Evolutionary conservation across 2,888 invertebrate genomes (phyloP), one percentile per base, ranked within the genome.

Genomic region (Entomobrya proxima): DNA sequence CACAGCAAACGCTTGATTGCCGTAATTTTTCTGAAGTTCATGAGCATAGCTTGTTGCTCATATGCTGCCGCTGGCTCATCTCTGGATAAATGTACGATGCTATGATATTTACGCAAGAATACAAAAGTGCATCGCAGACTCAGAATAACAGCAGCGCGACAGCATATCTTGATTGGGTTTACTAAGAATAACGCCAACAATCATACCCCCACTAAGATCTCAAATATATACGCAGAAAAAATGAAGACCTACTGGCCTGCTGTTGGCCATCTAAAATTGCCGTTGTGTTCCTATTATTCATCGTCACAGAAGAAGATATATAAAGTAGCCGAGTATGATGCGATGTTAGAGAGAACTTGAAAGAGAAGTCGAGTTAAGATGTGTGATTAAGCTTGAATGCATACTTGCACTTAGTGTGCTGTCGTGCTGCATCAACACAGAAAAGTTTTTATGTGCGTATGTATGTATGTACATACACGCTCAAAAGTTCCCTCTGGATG

Each of bases 191-290:
- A 44, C 55, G 21, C 27, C 61, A 77, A 44, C 61, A 61, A 9
- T 37, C 58, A 69, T 40, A 5, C 27, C 52, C 52, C 52, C 44
- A 80, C 52, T 69, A 80, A 40, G 47, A 75, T 75, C 83, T 78
- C 50, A 27, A 69, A 67, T 67, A 69, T 77, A 67, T 64, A 74
- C 50, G 58, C 84, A 78, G 52, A 67, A 76, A 35, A n/a, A 75
- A 67, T 24, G 50, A 61, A 85, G 85, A 80, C 81, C 80, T 81
- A 86, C 76, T 86, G 86, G 86, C 86, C 86, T 76, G 85, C 72
- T 85, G 72, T 55, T 52, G 50, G 76, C 75, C 32, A 78, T 55
- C 72, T 77, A 35, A 75, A 72, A 58, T 80, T 72, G 80, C 80
- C 80, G 72, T 80, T 72, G 67, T 61, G 69, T 72, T 55, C 80